phyloP scores from a whole-genome alignment of 2,797 vertebrate genomes.

The Peromyscus nudipes region DNA sequence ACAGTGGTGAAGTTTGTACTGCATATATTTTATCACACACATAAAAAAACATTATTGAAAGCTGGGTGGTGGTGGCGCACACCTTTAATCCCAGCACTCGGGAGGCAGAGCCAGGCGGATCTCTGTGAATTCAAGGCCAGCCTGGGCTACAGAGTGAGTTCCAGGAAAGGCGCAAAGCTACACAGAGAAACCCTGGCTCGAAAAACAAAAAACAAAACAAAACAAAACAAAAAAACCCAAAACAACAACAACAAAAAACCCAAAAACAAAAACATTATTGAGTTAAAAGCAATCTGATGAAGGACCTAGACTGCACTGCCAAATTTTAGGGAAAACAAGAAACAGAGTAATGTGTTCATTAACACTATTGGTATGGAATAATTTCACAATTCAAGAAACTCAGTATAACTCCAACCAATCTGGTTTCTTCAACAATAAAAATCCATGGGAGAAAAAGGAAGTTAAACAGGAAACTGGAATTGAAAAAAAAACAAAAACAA shows the following conservation, averaged over 20 bases:
- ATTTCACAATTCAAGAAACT: neutral
- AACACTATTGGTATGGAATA: neutral
- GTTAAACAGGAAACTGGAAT: neutral
- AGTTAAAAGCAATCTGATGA: conserved; percentile 30
- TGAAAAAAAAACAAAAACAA: no score
- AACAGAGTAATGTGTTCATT: neutral
- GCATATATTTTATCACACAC: neutral
- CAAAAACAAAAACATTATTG: neutral
- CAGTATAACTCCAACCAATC: neutral
- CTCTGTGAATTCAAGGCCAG: no score
- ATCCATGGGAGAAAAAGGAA: neutral
- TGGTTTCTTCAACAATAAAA: neutral
- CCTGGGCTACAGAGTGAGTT: no score
- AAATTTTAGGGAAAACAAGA: neutral
- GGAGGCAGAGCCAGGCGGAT: no score
- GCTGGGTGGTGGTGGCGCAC: no score
- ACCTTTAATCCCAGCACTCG: no score
- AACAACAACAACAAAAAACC: no score
- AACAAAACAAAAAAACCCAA: no score
- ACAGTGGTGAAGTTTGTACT: neutral
- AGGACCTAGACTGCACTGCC: neutral
- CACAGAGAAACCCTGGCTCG: no score
- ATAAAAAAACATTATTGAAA: no score
- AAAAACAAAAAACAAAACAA: no score
- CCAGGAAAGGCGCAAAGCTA: no score